Percentiles rank a stretch among this genome's conserved stretches.
Evolutionary conservation across 2,888 invertebrate genomes (phyloP).

Genomic region (Smittia aterrima): DNA sequence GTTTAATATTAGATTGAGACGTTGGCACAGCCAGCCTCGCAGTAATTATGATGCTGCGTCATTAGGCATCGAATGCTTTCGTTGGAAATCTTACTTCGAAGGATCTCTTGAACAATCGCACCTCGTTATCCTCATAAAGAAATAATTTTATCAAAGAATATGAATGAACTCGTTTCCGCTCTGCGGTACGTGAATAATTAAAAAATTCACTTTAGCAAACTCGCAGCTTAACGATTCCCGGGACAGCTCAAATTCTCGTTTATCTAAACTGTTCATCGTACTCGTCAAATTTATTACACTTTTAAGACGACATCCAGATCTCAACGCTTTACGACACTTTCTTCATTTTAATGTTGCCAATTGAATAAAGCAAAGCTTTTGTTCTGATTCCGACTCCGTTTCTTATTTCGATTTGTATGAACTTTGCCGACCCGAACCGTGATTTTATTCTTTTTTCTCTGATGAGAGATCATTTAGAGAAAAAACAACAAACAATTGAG

Average conservation of each 20-base stretch:
- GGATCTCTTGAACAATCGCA: too few species aligned
- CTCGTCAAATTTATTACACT: constrained; percentile 16
- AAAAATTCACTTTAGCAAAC: too few species aligned
- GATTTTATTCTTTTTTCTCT: too few species aligned
- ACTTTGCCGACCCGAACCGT: not conserved
- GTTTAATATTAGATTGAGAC: not conserved
- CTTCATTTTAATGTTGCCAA: not conserved
- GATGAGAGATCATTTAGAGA: too few species aligned
- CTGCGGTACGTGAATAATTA: too few species aligned
- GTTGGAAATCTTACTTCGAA: not conserved
- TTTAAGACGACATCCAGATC: constrained; percentile 13
- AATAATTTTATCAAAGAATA: too few species aligned
- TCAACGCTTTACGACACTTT: constrained; percentile 11
- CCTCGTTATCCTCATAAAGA: too few species aligned
- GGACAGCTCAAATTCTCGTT: not conserved
- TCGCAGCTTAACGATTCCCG: not conserved
- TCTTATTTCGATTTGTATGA: not conserved
- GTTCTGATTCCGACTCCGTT: not conserved
- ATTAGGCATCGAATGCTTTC: not conserved
- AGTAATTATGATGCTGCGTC: too few species aligned
- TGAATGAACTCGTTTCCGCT: too few species aligned
- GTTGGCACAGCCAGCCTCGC: too few species aligned
- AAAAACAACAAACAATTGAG: not conserved
- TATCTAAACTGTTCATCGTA: not conserved
- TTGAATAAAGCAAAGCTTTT: not conserved